phyloP scores from a whole-genome alignment of 2,888 invertebrate species.

The Lepeophtheirus nordmannii region DNA sequence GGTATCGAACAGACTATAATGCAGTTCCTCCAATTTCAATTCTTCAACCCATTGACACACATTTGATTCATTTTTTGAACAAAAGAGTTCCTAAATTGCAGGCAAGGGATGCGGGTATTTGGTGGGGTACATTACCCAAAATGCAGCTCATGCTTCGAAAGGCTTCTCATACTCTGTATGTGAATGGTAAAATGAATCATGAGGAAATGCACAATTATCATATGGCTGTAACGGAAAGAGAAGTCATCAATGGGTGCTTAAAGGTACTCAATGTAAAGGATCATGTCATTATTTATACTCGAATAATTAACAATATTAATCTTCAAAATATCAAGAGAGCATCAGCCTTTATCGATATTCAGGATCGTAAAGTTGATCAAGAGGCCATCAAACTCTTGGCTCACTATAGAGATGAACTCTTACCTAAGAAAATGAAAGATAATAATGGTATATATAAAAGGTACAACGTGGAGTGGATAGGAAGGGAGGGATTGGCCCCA shows the following conservation, averaged over 20 bases:
- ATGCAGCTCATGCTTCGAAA: slow-evolving; percentile 88
- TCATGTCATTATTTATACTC: slow-evolving; percentile 80
- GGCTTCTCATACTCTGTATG: slow-evolving; percentile 68
- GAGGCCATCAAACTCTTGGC: slow-evolving; percentile 78
- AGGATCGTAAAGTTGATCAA: slow-evolving; percentile 73
- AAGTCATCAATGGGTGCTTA: slow-evolving; percentile 86
- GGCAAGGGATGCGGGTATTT: slow-evolving; percentile 22
- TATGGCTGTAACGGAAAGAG: slow-evolving; percentile 64
- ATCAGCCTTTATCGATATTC: slow-evolving; percentile 83
- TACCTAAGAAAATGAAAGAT: slow-evolving; percentile 62
- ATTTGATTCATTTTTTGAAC: slow-evolving; percentile 89
- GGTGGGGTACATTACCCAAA: slow-evolving; percentile 82
- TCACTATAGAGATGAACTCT: slow-evolving; percentile 62
- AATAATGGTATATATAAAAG: slow-evolving; percentile 74
- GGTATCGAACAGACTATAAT: slow-evolving; percentile 93
- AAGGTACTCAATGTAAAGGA: slow-evolving; percentile 86
- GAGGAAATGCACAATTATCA: slow-evolving; percentile 94
- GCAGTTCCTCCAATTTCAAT: slow-evolving; percentile 82
- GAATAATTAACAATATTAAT: slow-evolving; percentile 94
- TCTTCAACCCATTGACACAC: slow-evolving; percentile 88
- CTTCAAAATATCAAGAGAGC: slow-evolving; percentile 85
- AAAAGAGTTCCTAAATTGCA: slow-evolving; percentile 40
- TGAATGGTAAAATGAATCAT: slow-evolving; percentile 67
- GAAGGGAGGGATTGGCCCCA: slow-evolving; percentile 75
- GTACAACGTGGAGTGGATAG: slow-evolving; percentile 87